Evolutionary conservation across 1,140 invertebrate genomes (phyloP), one percentile per base, ranked within the genome.

Genomic region (Drosophila tristis): DNA sequence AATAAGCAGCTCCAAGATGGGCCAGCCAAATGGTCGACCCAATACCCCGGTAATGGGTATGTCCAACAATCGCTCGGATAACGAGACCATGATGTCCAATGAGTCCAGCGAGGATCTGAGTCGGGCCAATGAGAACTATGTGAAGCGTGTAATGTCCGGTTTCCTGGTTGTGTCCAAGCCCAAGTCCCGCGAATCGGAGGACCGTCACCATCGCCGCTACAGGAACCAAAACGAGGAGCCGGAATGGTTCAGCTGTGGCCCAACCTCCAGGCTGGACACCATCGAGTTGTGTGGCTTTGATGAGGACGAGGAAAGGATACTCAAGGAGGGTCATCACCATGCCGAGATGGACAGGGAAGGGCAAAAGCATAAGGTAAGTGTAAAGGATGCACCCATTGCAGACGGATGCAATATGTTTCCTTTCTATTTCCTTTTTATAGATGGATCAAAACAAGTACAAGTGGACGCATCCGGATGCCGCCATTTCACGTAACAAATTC

Each of bases 241-340:
- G 0, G 90, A 91, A 47, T 91, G 90, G 90, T 91, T 91, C 42
- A 91, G 90, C 53, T 91, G 90, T 66, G 90, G 90, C 9, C 90
- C 90, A 3, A 91, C 90, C 29, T 91, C 90, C 4, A 63, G 90
- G 47, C 60, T 91, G 23, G 90, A 91, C 51, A 91, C 90, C 4
- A 91, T 91, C 15, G 90, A 91, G 56, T 42, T 91, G 55, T 91
- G 87, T 60, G 90, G 90, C 3, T 91, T 91, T 35, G 87, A 90
- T 58, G 90, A 91, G 56, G 90, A 90, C 2, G 90, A 89, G 44
- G 90, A 89, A 6, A 67, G 55, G 48, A 51, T 77, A 64, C 39
- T 73, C 0, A 87, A 74, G 15, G 84, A 87, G 47, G 51, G 50
- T 1, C 55, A 65, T 3, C 20, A 53, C 4, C 26, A 48, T 1